A percentile compares a stretch with the other conserved stretches of the same genome.
phyloP scores from a whole-genome alignment of 2,113 vertebrate genomes.

The Neodon shergylaensis region DNA sequence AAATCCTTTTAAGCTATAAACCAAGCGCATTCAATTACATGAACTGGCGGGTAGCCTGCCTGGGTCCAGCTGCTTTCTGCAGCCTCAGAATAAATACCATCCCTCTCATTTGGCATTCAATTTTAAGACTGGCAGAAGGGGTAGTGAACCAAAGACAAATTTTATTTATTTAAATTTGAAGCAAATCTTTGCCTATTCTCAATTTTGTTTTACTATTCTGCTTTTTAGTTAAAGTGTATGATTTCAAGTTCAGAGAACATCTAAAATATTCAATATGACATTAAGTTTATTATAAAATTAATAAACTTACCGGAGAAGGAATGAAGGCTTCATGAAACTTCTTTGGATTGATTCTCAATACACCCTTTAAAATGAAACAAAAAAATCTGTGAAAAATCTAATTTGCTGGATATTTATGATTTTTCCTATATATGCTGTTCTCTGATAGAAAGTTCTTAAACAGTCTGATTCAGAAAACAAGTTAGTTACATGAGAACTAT shows the following conservation, averaged over 20 bases:
- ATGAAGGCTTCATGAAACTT: constrained; percentile 97
- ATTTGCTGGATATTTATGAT: background rate
- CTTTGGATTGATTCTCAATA: constrained; percentile 97
- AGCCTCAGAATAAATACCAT: constrained; percentile 41
- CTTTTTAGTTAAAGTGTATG: constrained; percentile 62
- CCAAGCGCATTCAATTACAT: constrained; percentile 77
- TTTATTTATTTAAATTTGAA: constrained; percentile 76
- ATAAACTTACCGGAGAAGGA: constrained; percentile 94
- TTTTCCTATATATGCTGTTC: constrained; percentile 42
- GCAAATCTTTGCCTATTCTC: constrained; percentile 67
- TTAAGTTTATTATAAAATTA: constrained; percentile 82
- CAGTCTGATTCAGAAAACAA: constrained; percentile 71
- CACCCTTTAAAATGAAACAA: constrained; percentile 88
- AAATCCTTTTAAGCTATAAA: constrained; percentile 84
- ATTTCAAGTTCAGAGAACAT: constrained; percentile 73
- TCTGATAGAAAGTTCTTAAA: constrained; percentile 31
- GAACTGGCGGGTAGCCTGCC: constrained; percentile 79
- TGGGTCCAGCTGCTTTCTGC: constrained; percentile 80
- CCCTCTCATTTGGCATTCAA: constrained; percentile 19
- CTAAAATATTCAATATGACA: constrained; percentile 79
- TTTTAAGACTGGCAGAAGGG: constrained; percentile 47
- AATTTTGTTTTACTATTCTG: constrained; percentile 67
- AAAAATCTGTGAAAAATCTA: constrained; percentile 59
- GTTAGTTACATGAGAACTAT: constrained; percentile 69
- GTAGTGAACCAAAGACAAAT: constrained; percentile 59